Evolutionary conservation across 2,113 vertebrate genomes (phyloP).

Genomic region (Enhydra lutris): DNA sequence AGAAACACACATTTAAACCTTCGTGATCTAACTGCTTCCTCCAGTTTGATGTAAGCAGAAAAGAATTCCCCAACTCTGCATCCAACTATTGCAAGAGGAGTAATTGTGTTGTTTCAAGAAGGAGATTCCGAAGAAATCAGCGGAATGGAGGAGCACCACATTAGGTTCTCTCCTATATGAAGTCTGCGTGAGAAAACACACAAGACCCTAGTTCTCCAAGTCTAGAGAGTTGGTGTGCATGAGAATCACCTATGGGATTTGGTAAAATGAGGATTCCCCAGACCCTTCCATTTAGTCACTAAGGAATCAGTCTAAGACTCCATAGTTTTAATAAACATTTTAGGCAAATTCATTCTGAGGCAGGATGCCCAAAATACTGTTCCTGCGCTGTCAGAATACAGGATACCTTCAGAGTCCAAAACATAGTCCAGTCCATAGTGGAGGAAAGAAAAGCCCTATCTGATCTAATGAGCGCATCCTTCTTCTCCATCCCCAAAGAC

Average conservation of each 20-base stretch:
- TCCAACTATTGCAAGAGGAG: background rate
- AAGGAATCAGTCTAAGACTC: background rate
- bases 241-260: background rate
- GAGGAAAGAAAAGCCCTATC: fast-evolving
- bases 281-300: background rate
- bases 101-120: background rate
- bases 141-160: background rate
- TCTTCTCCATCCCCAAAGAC: background rate
- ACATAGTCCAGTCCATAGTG: fast-evolving
- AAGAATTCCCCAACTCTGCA: background rate
- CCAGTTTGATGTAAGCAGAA: background rate
- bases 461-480: background rate
- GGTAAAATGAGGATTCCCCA: background rate
- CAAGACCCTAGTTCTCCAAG: background rate
- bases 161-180: background rate
- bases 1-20: background rate
- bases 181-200: background rate
- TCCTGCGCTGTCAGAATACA: background rate
- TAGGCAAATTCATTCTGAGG: background rate
- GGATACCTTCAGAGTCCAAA: background rate
- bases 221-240: background rate
- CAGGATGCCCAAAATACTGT: background rate
- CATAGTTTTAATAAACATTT: background rate
- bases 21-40: background rate
- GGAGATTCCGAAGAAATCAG: background rate